A percentile compares a stretch with the other conserved stretches of the same genome.
Conservation (phyloP, 2,797 vertebrate species). For the Notolepis coatsorum region DNA sequence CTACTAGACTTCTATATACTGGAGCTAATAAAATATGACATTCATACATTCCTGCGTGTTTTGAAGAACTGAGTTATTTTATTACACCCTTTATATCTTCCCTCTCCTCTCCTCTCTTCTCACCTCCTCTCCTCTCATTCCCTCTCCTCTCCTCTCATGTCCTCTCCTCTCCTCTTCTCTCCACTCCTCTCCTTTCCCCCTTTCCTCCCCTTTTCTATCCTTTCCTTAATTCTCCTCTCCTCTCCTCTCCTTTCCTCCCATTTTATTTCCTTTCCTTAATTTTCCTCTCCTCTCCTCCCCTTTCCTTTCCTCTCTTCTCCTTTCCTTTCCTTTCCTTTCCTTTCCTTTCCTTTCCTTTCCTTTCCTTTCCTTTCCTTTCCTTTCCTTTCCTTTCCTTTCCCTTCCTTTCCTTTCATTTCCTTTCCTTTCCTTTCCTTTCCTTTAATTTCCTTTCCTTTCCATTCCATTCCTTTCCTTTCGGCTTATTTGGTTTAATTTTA, state of each 20-base stretch:
- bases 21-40: too few species aligned
- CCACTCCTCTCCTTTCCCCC: neutral
- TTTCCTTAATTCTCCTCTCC: neutral
- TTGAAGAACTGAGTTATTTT: too few species aligned
- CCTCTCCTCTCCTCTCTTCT: too few species aligned
- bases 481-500: too few species aligned
- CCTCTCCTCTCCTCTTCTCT: neutral
- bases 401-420: neutral
- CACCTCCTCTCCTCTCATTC: neutral
- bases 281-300: slow-evolving; percentile 13
- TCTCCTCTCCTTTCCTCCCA: neutral
- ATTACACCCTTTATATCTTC: too few species aligned
- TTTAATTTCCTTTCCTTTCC: slow-evolving; percentile 2
- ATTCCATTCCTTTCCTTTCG: too few species aligned
- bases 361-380: slow-evolving; percentile 3
- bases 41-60: too few species aligned
- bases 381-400: neutral
- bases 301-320: neutral
- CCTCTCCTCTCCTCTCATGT: neutral
- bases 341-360: neutral
- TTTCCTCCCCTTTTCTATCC: neutral
- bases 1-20: neutral
- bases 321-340: neutral
- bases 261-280: too few species aligned
- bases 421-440: neutral